phyloP scores from a whole-genome alignment of 2,113 vertebrate species.

The Microtus richardsoni region DNA sequence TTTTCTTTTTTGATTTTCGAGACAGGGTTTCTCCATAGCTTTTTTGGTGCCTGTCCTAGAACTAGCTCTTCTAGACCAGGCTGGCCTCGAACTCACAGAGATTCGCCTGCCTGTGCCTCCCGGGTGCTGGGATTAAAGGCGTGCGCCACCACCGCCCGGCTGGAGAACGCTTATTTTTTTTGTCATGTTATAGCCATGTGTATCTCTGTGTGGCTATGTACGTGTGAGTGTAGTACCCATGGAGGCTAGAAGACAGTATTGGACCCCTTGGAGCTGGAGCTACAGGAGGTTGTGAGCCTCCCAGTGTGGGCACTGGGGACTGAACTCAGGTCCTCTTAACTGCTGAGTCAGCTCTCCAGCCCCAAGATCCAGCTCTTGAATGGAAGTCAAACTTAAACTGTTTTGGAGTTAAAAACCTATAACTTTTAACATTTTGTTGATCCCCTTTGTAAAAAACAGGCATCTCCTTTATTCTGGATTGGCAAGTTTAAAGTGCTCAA shows the following conservation, averaged over 20 bases:
- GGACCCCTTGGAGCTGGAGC: background rate
- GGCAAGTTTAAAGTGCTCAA: slow-evolving; percentile 1
- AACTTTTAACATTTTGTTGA: background rate
- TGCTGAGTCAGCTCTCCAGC: background rate
- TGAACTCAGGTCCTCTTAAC: background rate
- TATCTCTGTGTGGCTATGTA: background rate
- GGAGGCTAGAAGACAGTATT: background rate
- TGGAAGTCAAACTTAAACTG: background rate
- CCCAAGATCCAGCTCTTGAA: background rate
- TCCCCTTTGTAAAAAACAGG: background rate
- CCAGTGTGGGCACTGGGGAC: background rate
- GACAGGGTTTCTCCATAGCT: too few species aligned
- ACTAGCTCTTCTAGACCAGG: too few species aligned
- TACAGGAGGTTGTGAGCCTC: background rate
- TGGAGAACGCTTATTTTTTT: background rate
- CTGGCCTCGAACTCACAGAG: too few species aligned
- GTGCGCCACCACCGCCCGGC: too few species aligned
- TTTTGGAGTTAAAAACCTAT: background rate
- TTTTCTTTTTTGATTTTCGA: too few species aligned
- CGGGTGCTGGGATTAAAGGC: too few species aligned
- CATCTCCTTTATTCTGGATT: background rate
- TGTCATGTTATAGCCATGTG: background rate
- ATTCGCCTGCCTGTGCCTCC: too few species aligned
- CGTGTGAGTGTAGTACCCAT: background rate
- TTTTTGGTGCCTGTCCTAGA: too few species aligned